Percentiles rank a stretch among this genome's conserved stretches.
Conservation (phyloP, 2,888 invertebrate species). For the Ornithoptera alexandrae region DNA sequence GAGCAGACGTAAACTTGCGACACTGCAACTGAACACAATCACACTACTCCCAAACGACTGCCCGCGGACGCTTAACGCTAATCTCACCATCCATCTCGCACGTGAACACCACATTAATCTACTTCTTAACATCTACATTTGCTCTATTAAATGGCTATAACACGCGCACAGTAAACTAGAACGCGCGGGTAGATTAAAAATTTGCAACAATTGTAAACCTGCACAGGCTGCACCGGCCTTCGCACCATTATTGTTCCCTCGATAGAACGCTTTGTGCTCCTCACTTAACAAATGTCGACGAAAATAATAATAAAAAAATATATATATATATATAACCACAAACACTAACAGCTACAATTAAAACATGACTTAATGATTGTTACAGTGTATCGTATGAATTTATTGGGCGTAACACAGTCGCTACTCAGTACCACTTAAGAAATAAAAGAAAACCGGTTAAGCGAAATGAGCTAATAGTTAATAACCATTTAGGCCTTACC, state of each 20-base stretch:
- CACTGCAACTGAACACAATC: background rate
- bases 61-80: slow-evolving; percentile 4
- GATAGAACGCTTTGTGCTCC: slow-evolving; percentile 25
- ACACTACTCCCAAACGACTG: background rate
- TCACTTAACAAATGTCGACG: slow-evolving; percentile 1
- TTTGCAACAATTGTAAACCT: slow-evolving; percentile 20
- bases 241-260: slow-evolving; percentile 30
- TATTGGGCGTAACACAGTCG: background rate
- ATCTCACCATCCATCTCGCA: background rate
- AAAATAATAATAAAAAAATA: background rate
- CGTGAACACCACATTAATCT: slow-evolving; percentile 10
- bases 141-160: slow-evolving; percentile 26
- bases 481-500: slow-evolving; percentile 56
- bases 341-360: slow-evolving; percentile 18
- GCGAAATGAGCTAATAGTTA: slow-evolving; percentile 31
- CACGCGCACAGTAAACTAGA: slow-evolving; percentile 1
- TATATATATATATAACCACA: slow-evolving; percentile 18
- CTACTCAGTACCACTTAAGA: background rate
- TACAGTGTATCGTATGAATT: background rate
- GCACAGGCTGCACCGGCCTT: slow-evolving; percentile 9
- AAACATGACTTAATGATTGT: slow-evolving; percentile 1
- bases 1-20: background rate
- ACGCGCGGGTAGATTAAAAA: slow-evolving; percentile 13
- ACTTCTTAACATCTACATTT: slow-evolving; percentile 18
- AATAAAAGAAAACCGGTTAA: background rate